Base-by-base conservation (phyloP, 1,140 invertebrate genomes). In the Magallana gigas region DNA sequence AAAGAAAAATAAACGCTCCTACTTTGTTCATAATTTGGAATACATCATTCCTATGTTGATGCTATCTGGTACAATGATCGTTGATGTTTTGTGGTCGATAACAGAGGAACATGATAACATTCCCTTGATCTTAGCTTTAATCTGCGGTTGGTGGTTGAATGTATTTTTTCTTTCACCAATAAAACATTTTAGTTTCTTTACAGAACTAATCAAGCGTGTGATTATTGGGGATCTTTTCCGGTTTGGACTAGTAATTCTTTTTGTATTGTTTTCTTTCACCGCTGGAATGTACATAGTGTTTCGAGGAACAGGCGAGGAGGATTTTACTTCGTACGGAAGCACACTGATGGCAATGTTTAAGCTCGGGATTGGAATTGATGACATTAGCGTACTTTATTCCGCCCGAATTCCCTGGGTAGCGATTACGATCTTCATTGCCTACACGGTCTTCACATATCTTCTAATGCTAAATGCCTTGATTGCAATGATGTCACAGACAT, bases 401-500 rank as follows among this genome's bases (percentile, higher is more conserved):
- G 89, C 92, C 6, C 71, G 87, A n/a, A 68, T 90, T 14, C 90
- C 91, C 12, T 87, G 89, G 62, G 59, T 91, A 56, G 90, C 89
- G 11, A 88, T 91, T 14, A 57, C 86, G 0, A 85, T 93, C 14
- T 91, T 91, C 83, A 60, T 91, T 8, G 56, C 89, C 11, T 93
- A 92, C 85, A 88, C 89, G 0, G 81, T 93, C 14, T 71, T 93
- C 18, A 92, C 92, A 23, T 92, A 91, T 71, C 76, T 93, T 1
- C 86, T 93, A 3, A 89, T 92, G 88, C 68, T 93, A 11, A 93
- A 93, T 84, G 89, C 90, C 0, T 88, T 93, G 7, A 93, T 93
- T 48, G 92, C 92, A 6, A 91, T 93, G 92, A 92, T 93, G 91
- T 92, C 92, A 64, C 90, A 91, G 83, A 92, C 92, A 36, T 93